Base-by-base conservation (phyloP, 1,140 invertebrate genomes). In the Tribolium castaneum region DNA sequence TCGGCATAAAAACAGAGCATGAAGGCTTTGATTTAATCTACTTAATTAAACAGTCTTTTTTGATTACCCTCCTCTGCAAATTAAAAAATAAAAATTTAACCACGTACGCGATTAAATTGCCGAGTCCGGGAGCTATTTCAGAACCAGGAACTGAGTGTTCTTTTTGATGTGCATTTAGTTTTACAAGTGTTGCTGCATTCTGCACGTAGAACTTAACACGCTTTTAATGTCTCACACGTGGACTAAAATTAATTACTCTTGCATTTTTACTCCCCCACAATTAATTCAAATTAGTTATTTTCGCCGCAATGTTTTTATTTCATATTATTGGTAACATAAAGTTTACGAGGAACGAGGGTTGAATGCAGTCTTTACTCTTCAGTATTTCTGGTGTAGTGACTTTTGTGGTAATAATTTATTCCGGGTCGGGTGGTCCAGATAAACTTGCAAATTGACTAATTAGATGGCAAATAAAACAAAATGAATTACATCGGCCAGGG, bases 381-480 rank as follows among this genome's bases (percentile, higher is more conserved):
- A 66, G 10, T 66, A 34, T 66, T 59, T 59, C 54, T 12, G 16
- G 3, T 22, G 13, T 72, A 22, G 50, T 50, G 45, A 19, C 70
- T 72, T 16, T 30, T 16, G 30, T 34, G 12, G 22, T 34, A 45
- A 70, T 70, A 70, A 70, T 70, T 76, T 76, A 70, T 70, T 66
- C 56, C 51, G 73, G 52, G 73, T 74, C 73, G 51, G 12, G 51
- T 45, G 39, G 73, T 45, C 54, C 34, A 51, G 75, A 77, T 77
- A 77, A 77, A 72, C 66, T 52, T 22, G 30, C 51, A 77, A 77
- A 80, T 80, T 77, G 75, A 76, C 70, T 80, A 80, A 80, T 77
- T 80, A 77, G 75, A 77, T 80, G 75, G 22, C 52, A 77, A 77
- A 80, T 80, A 79, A 72, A 72, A 45, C 70, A 35, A 76, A 79